Conservation (phyloP, 2,888 invertebrate genomes). For the Rotaria magnacalcarata region DNA sequence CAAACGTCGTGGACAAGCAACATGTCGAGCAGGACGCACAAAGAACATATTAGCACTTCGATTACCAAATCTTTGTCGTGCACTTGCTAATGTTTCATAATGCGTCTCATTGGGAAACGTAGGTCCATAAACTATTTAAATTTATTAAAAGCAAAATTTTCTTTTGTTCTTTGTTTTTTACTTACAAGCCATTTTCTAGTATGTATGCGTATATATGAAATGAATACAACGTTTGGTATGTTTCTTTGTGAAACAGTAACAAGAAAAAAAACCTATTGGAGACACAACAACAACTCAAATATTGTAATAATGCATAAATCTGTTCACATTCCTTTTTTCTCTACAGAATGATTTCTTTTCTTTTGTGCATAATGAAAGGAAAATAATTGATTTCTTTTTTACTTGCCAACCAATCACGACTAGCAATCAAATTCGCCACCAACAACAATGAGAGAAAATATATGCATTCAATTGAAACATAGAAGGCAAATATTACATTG, state of each 20-base stretch:
- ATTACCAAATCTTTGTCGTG: slow-evolving; percentile 6
- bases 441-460: not conserved
- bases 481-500: not conserved
- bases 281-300: not conserved
- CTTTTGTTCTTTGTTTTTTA: not conserved
- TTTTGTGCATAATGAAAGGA: not conserved
- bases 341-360: not conserved
- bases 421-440: not conserved
- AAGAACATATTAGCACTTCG: slow-evolving; percentile 25
- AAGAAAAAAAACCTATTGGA: not conserved
- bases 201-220: not conserved
- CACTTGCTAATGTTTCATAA: not conserved
- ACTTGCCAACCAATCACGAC: not conserved
- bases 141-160: not conserved
- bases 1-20: slow-evolving; percentile 16
- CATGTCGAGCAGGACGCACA: not conserved
- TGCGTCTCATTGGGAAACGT: not conserved
- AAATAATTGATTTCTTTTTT: not conserved
- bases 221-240: not conserved
- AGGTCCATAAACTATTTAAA: not conserved
- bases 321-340: not conserved
- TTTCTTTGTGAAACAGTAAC: not conserved
- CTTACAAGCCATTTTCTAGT: slow-evolving; percentile 1
- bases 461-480: not conserved
- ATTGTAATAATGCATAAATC: slow-evolving; percentile 2